These are phyloP conservation scores for Morinoia aosen DNA, from an alignment of 2,888 invertebrate genomes.

Conservation along the genomic window DNA sequence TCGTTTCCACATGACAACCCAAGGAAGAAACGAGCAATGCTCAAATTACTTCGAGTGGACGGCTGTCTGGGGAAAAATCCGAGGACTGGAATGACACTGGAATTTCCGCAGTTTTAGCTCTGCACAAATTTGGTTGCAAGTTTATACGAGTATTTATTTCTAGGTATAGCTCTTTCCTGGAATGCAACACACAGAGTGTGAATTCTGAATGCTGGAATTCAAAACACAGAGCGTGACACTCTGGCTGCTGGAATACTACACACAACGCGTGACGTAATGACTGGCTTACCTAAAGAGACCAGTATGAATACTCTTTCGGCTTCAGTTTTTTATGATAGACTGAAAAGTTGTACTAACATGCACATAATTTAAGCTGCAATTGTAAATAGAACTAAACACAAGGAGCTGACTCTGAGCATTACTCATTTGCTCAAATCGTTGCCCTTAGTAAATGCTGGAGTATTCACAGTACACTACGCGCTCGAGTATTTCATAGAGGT, in stretches of 20 bases:
- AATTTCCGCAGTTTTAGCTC: not conserved
- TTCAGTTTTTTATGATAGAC: not conserved
- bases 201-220: not conserved
- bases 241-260: not conserved
- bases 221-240: not conserved
- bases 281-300: not conserved
- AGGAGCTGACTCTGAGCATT: not conserved
- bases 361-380: not conserved
- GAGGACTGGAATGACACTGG: not conserved
- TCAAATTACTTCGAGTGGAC: slow-evolving; percentile 41
- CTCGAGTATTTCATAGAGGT: too few species aligned
- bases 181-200: not conserved
- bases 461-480: too few species aligned
- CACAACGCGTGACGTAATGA: not conserved
- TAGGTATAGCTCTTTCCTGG: not conserved
- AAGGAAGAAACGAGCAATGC: slow-evolving; percentile 15
- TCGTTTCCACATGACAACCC: slow-evolving; percentile 46
- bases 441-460: too few species aligned
- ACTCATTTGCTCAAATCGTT: not conserved
- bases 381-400: not conserved
- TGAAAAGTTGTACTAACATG: not conserved
- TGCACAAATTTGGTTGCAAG: not conserved
- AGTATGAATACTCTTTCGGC: not conserved
- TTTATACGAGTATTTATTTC: not conserved
- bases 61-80: slow-evolving; percentile 49